Evolutionary conservation across 2,888 invertebrate genomes (phyloP).

Genomic region (Lamellibrachia satsuma): DNA sequence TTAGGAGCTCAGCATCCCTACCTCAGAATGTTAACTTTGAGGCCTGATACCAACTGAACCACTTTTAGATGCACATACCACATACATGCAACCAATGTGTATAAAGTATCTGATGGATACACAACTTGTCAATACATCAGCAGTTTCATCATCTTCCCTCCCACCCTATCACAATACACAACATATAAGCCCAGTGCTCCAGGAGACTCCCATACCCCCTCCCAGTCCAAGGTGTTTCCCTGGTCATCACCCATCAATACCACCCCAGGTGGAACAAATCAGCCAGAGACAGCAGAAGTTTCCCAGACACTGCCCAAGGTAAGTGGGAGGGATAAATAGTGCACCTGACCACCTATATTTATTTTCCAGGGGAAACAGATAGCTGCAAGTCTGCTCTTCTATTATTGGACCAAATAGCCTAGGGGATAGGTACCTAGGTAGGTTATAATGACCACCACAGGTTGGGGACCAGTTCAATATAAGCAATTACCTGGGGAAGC

Average conservation of each 20-base stretch:
- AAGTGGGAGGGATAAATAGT: background rate
- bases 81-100: too few species aligned
- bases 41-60: too few species aligned
- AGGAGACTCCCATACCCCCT: background rate
- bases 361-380: background rate
- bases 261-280: background rate
- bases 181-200: too few species aligned
- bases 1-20: too few species aligned
- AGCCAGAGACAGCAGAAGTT: background rate
- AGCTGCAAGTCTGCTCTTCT: background rate
- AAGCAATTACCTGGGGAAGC: background rate
- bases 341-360: background rate
- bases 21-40: too few species aligned
- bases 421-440: background rate
- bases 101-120: too few species aligned
- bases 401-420: background rate
- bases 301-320: background rate
- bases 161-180: too few species aligned
- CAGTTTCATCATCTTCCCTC: too few species aligned
- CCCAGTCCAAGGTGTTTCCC: background rate
- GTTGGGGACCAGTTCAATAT: background rate
- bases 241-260: background rate
- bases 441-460: background rate
- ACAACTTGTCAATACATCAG: too few species aligned
- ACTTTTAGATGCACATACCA: too few species aligned